These are phyloP conservation scores for Ophion ventricosus DNA, from an alignment of 2,888 invertebrate species.

Conservation along the genomic window DNA sequence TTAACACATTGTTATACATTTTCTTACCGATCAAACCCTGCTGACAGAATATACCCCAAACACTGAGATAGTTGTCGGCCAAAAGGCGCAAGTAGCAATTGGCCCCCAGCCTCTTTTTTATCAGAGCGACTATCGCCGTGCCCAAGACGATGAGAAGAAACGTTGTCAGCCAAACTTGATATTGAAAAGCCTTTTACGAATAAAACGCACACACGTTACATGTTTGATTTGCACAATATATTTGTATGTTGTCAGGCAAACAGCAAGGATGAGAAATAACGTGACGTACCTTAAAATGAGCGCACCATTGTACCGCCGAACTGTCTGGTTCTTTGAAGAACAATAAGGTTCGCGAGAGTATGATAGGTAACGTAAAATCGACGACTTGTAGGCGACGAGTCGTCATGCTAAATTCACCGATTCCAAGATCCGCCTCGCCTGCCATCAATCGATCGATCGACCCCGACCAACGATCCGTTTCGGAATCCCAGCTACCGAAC, in stretches of 20 bases:
- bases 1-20: not conserved
- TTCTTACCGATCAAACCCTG: constrained; percentile 72
- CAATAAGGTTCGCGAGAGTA: constrained; percentile 68
- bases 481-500: constrained; percentile 71
- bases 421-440: constrained; percentile 72
- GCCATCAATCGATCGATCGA: constrained; percentile 70
- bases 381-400: constrained; percentile 68
- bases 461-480: constrained; percentile 72
- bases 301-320: constrained; percentile 72
- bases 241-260: not conserved
- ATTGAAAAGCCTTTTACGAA: constrained; percentile 47
- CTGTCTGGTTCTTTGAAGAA: constrained; percentile 70
- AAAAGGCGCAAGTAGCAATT: constrained; percentile 28
- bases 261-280: not conserved
- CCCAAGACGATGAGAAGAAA: constrained; percentile 48
- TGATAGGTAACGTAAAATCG: constrained; percentile 76
- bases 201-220: not conserved
- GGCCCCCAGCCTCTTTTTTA: constrained; percentile 50
- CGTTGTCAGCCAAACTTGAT: constrained; percentile 66
- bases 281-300: constrained; percentile 73
- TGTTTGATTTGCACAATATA: not conserved
- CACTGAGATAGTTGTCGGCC: constrained; percentile 64
- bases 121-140: constrained; percentile 59
- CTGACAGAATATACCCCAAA: constrained; percentile 76
- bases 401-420: constrained; percentile 74